Evolutionary conservation across 2,888 invertebrate genomes (phyloP).

Genomic region (Lithodes maja): DNA sequence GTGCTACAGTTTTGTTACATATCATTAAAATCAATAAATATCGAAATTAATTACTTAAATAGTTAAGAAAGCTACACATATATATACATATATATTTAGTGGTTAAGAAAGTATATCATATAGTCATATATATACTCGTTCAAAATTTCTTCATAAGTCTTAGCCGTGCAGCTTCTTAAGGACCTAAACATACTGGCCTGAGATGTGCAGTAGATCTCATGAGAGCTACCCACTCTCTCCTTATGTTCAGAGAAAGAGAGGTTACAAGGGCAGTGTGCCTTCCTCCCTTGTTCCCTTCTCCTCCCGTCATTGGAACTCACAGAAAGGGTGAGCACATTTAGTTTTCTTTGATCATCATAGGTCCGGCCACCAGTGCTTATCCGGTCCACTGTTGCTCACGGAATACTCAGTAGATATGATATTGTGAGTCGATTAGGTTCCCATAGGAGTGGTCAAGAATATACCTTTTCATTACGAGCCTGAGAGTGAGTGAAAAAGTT

Average conservation of each 20-base stretch:
- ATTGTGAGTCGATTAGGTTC: neutral
- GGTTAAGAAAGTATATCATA: conserved; percentile 26
- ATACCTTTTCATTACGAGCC: neutral
- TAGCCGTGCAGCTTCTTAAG: neutral
- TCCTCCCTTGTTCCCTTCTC: neutral
- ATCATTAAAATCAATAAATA: conserved; percentile 39
- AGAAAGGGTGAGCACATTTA: neutral
- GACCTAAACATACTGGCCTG: neutral
- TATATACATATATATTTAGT: conserved; percentile 39
- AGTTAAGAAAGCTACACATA: conserved; percentile 33
- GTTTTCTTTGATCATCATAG: neutral
- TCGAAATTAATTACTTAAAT: conserved; percentile 22
- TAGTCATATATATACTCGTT: conserved; percentile 16
- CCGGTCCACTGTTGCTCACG: neutral
- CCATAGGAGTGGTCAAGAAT: neutral
- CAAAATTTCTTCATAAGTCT: conserved; percentile 17
- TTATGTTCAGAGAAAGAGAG: neutral
- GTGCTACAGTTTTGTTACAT: conserved; percentile 47
- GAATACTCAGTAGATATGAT: neutral
- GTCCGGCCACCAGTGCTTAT: neutral
- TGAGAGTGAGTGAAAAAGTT: neutral
- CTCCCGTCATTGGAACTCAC: neutral
- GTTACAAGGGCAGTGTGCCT: neutral
- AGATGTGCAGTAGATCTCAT: neutral
- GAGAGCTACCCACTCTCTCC: neutral